Conservation (phyloP, 1,140 invertebrate species). For the Melitaea cinxia region DNA sequence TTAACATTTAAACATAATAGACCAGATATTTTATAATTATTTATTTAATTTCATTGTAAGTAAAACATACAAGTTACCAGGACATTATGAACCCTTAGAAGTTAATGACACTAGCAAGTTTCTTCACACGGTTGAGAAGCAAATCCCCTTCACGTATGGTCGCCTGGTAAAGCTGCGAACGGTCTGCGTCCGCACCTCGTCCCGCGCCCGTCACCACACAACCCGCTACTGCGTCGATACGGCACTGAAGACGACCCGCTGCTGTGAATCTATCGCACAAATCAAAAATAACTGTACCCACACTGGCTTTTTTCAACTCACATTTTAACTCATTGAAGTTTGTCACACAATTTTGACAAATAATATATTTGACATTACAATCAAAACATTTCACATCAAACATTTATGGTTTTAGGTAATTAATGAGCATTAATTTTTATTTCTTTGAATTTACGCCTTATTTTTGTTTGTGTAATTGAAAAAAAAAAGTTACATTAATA, state of each 20-base stretch:
- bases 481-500: too few relatives aligned
- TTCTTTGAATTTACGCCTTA: too few relatives aligned
- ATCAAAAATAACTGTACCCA: too few relatives aligned
- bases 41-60: slow-evolving; percentile 3
- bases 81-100: slow-evolving; percentile 84
- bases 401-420: too few relatives aligned
- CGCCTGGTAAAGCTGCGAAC: slow-evolving; percentile 92
- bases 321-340: too few relatives aligned
- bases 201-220: slow-evolving; percentile 98
- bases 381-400: too few relatives aligned
- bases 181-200: slow-evolving; percentile 89
- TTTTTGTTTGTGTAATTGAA: too few relatives aligned
- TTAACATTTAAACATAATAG: not conserved
- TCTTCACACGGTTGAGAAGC: slow-evolving; percentile 98
- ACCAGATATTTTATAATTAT: not conserved
- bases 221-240: slow-evolving; percentile 98
- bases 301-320: too few relatives aligned
- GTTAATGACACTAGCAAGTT: slow-evolving; percentile 99
- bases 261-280: slow-evolving; percentile 91
- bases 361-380: too few relatives aligned
- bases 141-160: slow-evolving; percentile 99
- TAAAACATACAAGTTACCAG: slow-evolving; percentile 5
- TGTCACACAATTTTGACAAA: too few relatives aligned
- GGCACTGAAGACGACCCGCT: slow-evolving; percentile 96
- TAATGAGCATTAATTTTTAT: too few relatives aligned